Evolutionary conservation across 2,888 invertebrate genomes (phyloP).

Genomic region (Gymnosoma rotundatum): DNA sequence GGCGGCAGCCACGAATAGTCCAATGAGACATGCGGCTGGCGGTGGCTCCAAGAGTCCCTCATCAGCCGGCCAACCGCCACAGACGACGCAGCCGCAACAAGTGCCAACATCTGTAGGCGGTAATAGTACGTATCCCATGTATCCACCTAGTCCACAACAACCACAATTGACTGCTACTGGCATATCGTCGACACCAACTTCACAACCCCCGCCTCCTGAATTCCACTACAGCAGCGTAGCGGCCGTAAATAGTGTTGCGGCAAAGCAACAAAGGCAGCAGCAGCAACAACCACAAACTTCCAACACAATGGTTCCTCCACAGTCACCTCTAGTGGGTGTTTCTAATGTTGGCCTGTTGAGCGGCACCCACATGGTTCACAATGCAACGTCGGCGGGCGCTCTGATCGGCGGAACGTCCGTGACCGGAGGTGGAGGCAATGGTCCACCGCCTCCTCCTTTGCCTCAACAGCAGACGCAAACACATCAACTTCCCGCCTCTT

Average conservation of each 20-base stretch:
- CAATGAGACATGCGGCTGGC: constrained; percentile 85
- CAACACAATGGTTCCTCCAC: constrained; percentile 82
- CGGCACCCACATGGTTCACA: constrained; percentile 65
- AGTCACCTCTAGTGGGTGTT: constrained; percentile 76
- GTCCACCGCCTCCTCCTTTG: constrained; percentile 74
- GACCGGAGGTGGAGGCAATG: constrained; percentile 69
- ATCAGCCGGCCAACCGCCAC: constrained; percentile 77
- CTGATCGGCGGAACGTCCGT: constrained; percentile 63
- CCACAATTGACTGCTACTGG: constrained; percentile 70
- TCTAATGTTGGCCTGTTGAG: constrained; percentile 73
- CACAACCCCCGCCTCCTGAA: constrained; percentile 76
- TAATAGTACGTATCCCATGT: constrained; percentile 88
- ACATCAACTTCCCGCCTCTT: constrained; percentile 75
- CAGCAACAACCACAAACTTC: constrained; percentile 81
- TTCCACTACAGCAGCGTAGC: constrained; percentile 76
- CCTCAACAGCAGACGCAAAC: constrained; percentile 74
- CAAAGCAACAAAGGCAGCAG: constrained; percentile 72
- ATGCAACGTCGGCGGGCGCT: constrained; percentile 54
- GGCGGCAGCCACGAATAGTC: constrained; percentile 88
- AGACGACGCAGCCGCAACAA: constrained; percentile 85
- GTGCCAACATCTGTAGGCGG: constrained; percentile 80
- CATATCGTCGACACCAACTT: constrained; percentile 75
- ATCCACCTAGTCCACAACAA: constrained; percentile 82
- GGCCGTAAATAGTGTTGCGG: constrained; percentile 72
- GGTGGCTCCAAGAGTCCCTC: constrained; percentile 76